A percentile compares a stretch with the other conserved stretches of the same genome.
These are phyloP conservation scores for Leptopterna dolabrata DNA, from an alignment of 2,888 invertebrate species.

Conservation along the genomic window DNA sequence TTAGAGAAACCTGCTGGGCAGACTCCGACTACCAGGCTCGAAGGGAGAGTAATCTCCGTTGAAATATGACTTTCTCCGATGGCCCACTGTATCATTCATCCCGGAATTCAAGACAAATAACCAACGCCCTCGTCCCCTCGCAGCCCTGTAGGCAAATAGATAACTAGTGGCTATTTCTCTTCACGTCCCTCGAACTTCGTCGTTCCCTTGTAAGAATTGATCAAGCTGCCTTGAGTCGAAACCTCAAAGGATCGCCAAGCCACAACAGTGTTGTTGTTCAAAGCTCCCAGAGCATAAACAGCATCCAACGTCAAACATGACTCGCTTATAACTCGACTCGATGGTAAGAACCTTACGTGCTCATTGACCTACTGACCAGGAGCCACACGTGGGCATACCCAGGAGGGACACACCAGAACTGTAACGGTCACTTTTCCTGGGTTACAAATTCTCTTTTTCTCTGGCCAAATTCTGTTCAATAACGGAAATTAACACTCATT, in stretches of 20 bases:
- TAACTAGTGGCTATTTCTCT: conserved; percentile 1
- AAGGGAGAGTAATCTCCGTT: conserved; percentile 5
- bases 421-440: too few species aligned
- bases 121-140: not conserved
- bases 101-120: conserved; percentile 13
- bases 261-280: too few species aligned
- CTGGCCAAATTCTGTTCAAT: too few species aligned
- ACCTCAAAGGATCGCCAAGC: not conserved
- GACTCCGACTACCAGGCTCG: not conserved
- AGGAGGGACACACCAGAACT: too few species aligned
- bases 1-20: not conserved
- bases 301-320: too few species aligned
- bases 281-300: too few species aligned
- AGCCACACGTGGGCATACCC: too few species aligned
- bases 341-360: too few species aligned
- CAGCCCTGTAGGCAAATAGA: conserved; percentile 1
- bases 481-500: too few species aligned
- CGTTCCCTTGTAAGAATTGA: not conserved
- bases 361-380: too few species aligned
- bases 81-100: conserved; percentile 5
- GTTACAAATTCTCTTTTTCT: too few species aligned
- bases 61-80: not conserved
- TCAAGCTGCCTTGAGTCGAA: not conserved
- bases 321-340: too few species aligned
- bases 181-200: not conserved